Conservation (phyloP, 1,140 invertebrate genomes). For the Papilio aristodemus region DNA sequence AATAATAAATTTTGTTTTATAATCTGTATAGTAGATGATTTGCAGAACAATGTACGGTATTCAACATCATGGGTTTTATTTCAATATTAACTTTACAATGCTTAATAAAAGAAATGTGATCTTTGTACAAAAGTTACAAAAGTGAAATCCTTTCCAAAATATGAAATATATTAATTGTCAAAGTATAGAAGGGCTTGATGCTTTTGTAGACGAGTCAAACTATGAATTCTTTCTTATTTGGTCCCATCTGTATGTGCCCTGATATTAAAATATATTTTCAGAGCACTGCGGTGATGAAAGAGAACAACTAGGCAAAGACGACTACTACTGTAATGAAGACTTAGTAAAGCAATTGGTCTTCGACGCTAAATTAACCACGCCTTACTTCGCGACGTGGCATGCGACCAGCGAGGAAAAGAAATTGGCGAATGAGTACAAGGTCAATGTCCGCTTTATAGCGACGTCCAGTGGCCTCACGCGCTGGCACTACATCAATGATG, state of each 20-base stretch:
- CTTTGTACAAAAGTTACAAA: no score
- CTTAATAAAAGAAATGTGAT: no score
- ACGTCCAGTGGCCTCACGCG: slow-evolving; percentile 93
- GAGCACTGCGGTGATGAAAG: slow-evolving; percentile 83
- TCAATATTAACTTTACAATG: no score
- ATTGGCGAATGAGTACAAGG: slow-evolving; percentile 84
- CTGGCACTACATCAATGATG: slow-evolving; percentile 87
- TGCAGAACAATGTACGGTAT: no score
- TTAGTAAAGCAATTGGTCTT: slow-evolving; percentile 92
- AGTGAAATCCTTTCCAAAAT: no score
- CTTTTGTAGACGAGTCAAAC: no score
- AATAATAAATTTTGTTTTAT: no score
- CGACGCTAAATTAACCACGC: slow-evolving; percentile 90
- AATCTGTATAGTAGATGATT: no score
- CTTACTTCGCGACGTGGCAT: slow-evolving; percentile 84
- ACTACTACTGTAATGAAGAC: slow-evolving; percentile 92
- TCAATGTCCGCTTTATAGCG: slow-evolving; percentile 89
- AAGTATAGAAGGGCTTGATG: no score
- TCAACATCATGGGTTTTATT: no score
- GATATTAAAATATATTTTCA: slow-evolving; percentile 46
- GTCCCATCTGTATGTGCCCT: background rate
- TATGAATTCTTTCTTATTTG: no score
- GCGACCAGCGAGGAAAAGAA: slow-evolving; percentile 77
- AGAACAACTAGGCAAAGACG: slow-evolving; percentile 82
- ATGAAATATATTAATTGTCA: no score